Conservation (phyloP, 1,140 invertebrate species). For the Hesperophylax magnus region DNA sequence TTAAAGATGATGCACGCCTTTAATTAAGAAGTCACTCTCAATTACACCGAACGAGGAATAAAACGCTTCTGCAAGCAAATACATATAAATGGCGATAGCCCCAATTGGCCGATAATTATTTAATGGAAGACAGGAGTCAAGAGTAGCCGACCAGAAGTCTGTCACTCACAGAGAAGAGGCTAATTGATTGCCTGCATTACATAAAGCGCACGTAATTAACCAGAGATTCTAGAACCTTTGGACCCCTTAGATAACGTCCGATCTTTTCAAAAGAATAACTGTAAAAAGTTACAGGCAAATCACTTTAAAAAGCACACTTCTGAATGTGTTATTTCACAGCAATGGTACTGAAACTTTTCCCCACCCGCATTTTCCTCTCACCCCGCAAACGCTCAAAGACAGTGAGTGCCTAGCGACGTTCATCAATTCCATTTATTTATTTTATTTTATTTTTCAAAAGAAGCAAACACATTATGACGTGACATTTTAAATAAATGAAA, state of each 20-base stretch:
- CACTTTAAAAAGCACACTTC: too few relatives aligned
- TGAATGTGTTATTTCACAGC: too few relatives aligned
- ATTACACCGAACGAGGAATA: conserved; percentile 7
- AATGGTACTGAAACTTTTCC: too few relatives aligned
- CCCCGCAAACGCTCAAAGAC: too few relatives aligned
- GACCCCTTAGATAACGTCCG: not conserved
- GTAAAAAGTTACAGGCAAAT: too few relatives aligned
- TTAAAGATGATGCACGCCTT: conserved; percentile 10
- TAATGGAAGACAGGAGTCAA: conserved; percentile 20
- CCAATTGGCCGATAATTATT: conserved; percentile 31
- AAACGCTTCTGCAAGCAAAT: conserved; percentile 9
- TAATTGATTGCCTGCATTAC: conserved; percentile 17
- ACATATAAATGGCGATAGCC: conserved; percentile 6
- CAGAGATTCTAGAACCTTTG: not conserved
- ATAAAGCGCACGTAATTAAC: not conserved
- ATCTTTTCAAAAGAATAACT: not conserved
- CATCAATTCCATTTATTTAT: too few relatives aligned
- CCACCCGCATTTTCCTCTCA: too few relatives aligned
- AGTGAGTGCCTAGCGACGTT: too few relatives aligned
- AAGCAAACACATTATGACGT: too few relatives aligned
- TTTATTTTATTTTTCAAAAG: too few relatives aligned
- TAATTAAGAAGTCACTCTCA: conserved; percentile 37
- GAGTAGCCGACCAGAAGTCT: not conserved
- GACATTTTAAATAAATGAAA: too few relatives aligned
- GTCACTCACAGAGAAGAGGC: not conserved